Base-by-base conservation (phyloP, 2,113 vertebrate genomes). In the Petrocephalus zakoni region DNA sequence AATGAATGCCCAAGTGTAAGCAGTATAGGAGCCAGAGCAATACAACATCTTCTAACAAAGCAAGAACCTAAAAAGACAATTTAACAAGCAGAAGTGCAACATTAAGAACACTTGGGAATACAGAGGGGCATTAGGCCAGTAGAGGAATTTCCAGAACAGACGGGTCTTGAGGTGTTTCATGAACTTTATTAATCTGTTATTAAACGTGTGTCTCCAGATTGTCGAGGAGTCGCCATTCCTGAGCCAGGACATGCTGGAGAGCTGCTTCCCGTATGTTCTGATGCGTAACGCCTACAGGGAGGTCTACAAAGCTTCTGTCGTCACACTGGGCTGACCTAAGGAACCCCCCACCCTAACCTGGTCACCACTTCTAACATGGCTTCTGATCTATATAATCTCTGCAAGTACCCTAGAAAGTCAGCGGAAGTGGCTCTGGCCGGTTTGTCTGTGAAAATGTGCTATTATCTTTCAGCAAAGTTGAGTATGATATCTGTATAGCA, bases 281-380 rank as follows among this genome's bases (percentile, higher is more conserved):
- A 96, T 98, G 42, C 94, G 97, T 46, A 99, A 99, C 19, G 96
- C 97, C 64, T 98, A 97, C 94, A 96, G 96, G 58, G 97, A 98
- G 86, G 97, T 97, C 55, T 96, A 96, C 93, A 94, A 92, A 81
- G 85, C 94, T 49, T 94, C 94, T 88, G 46, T 95, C 81, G 7
- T 94, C 89, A 95, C 94, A 11, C 47, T 94, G 88, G 93, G 93
- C 61, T 96, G 90, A 93, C 49, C 46, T 49, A 72, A 6, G 25
- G 58, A 17, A 46, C 7, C 13, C 49, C 42, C 7, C 21, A 1
- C 15, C 11, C 29, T 68, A 10, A 29, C 34, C 15, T 2, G 0
- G 53, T 4, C 34, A 46, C 64, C 56, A 17, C 55, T 52, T 87
- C 15, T 58, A 47, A 21, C 10, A 25, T 29, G 21, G 19, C n/a